A percentile compares a stretch with the other conserved stretches of the same genome.
phyloP scores from a whole-genome alignment of 2,113 vertebrate species.

The Carollia perspicillata region DNA sequence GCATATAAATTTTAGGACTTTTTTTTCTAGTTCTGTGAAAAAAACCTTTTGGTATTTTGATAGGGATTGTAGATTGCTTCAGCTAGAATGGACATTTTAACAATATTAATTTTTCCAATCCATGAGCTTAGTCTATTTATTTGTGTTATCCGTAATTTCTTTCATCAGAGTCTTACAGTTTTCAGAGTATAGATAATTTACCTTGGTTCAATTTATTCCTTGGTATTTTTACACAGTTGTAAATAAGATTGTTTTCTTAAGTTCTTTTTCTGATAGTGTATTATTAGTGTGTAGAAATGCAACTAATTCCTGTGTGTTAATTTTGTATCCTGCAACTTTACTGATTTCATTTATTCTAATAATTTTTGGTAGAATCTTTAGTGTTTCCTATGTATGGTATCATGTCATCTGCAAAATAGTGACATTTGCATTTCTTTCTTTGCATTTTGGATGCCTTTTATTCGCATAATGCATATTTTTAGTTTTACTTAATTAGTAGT shows the following conservation, averaged over 20 bases:
- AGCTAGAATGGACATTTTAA: not conserved
- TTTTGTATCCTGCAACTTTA: not conserved
- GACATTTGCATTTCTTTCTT: not conserved
- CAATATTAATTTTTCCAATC: not conserved
- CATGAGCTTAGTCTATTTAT: not conserved
- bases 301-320: not conserved
- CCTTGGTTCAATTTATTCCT: not conserved
- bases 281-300: not conserved
- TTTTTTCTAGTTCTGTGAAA: not conserved
- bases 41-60: not conserved
- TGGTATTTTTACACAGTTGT: not conserved
- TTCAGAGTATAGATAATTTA: not conserved
- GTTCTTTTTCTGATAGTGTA: not conserved
- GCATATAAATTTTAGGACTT: not conserved
- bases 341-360: not conserved
- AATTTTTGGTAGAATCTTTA: not conserved
- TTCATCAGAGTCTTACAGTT: not conserved
- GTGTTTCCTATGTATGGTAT: not conserved
- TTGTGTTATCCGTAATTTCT: not conserved
- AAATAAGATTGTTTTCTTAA: not conserved
- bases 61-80: not conserved
- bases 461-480: not conserved
- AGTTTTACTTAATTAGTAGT: constrained; percentile 66
- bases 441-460: not conserved
- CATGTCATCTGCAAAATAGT: not conserved